Evolutionary conservation across 1,140 invertebrate species (phyloP), one percentile per base, ranked within the genome.

Genomic region (Sminthurinus signatus): DNA sequence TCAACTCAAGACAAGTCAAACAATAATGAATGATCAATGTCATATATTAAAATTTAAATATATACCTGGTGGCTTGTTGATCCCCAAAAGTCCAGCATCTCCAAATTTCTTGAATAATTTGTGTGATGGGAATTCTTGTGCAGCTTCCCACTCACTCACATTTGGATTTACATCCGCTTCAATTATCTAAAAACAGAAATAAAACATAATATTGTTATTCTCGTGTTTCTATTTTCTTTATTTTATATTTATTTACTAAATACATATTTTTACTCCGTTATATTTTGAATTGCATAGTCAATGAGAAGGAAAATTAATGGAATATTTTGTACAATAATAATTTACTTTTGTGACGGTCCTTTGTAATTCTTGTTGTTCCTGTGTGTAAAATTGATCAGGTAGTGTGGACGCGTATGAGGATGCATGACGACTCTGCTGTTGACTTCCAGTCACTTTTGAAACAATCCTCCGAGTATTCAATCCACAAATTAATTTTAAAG

Each of bases 81-180:
- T 77, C 27, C 83, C 83, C 3, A 84, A 73, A 31, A 84, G 75
- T 8, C 82, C 82, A 65, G 80, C 79, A 27, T 78, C 55, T 51
- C 81, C 83, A 2, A 85, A 70, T 65, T 79, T 80, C 71, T 82
- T 82, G 66, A 84, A 83, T 2, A 84, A 73, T 65, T 77, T 61
- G 70, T 82, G 79, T 4, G 79, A 80, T 29, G 82, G 82, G 75
- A 81, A 84, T 48, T 70, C 66, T 43, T 75, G 74, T 28, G 74
- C 73, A 42, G 68, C 72, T 69, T 84, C 83, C 83, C 83, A 84
- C 71, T 81, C 70, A 69, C 83, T 80, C 21, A 84, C 81, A 76
- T 75, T 75, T 21, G 83, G 83, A 75, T 85, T 84, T 29, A 84
- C 81, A 23, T 84, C 81, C 56, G 76, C 76, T 17, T 83, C 80